Base-by-base conservation (phyloP, 1,140 invertebrate species). In the Andrena cerasifolii region DNA sequence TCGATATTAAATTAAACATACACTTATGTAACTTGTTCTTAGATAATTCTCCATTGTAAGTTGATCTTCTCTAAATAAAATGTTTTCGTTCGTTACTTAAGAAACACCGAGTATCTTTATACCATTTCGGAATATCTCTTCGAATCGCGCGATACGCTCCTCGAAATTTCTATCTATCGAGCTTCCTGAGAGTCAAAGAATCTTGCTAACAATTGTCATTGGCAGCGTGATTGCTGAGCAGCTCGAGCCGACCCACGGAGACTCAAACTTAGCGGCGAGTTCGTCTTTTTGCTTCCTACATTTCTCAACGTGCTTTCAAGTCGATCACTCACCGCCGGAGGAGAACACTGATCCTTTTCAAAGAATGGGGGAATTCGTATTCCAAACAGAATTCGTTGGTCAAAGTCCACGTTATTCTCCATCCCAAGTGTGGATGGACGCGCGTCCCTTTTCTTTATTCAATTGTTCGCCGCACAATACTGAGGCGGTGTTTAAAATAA, bases 131-230 rank as follows among this genome's bases (percentile, higher is more conserved):
- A 47, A 47, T 54, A 28, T 65, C 47, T 63, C 33, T 62, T 58
- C 49, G 59, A 80, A 7, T 65, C 36, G 16, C 26, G 33, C 59
- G 40, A 78, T 71, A 72, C 63, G 31, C 45, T 68, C 40, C 74
- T 83, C 45, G 66, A 78, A 76, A 82, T 86, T 78, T 83, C 85
- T 79, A 83, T 88, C 83, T 88, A 80, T 86, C 78, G 85, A 87
- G 80, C 84, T 87, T 83, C 71, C 74, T 65, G 63, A 73, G 80
- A 87, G 86, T 86, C 82, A 88, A 89, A 89, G 85, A 90, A 89
- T 89, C 78, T 84, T 78, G 81, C 47, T 58, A 53, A 40, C 79
- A 82, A 85, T 86, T 76, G 84, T 84, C 74, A 87, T 84, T 78
- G 87, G 85, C 68, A 86, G 87, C 82, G 85, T 79, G 85, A 89